Percentiles rank a stretch among this genome's conserved stretches.
Conservation (phyloP, 2,888 invertebrate species). For the Meloe dianella region DNA sequence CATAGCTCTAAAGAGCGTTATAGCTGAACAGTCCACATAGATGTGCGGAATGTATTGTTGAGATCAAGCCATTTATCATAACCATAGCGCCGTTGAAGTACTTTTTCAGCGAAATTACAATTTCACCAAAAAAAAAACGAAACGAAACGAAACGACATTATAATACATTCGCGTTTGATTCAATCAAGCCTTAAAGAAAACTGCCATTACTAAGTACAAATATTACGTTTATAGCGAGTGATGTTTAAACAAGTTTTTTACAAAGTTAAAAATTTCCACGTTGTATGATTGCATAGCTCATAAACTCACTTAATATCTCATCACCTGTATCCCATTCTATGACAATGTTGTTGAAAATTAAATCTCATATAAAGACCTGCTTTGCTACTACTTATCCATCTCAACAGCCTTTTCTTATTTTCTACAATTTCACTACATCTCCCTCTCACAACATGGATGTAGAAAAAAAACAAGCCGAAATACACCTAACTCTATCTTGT, state of each 20-base stretch:
- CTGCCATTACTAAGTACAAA: background rate
- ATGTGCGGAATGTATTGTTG: constrained; percentile 18
- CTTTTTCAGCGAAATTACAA: background rate
- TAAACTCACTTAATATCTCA: constrained; percentile 52
- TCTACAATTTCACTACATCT: background rate
- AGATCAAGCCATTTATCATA: constrained; percentile 21
- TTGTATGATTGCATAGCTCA: constrained; percentile 44
- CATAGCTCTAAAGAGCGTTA: constrained; percentile 18
- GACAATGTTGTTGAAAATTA: constrained; percentile 53
- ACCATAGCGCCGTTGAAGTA: background rate
- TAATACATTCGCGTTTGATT: background rate
- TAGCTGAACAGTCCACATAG: constrained; percentile 10
- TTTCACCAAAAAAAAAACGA: background rate
- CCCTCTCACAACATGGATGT: background rate
- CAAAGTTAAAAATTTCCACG: constrained; percentile 46
- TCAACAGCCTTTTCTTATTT: constrained; percentile 42
- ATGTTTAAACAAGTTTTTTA: constrained; percentile 24
- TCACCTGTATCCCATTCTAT: constrained; percentile 50
- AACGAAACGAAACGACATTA: background rate
- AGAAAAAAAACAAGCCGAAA: background rate
- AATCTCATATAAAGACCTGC: constrained; percentile 45
- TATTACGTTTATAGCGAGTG: background rate
- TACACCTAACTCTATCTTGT: background rate
- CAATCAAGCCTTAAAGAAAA: background rate
- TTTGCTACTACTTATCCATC: constrained; percentile 28